Percentiles rank a stretch among this genome's conserved stretches.
Evolutionary conservation across 2,113 vertebrate genomes (phyloP).

Genomic region (Paramormyrops kingsleyae): DNA sequence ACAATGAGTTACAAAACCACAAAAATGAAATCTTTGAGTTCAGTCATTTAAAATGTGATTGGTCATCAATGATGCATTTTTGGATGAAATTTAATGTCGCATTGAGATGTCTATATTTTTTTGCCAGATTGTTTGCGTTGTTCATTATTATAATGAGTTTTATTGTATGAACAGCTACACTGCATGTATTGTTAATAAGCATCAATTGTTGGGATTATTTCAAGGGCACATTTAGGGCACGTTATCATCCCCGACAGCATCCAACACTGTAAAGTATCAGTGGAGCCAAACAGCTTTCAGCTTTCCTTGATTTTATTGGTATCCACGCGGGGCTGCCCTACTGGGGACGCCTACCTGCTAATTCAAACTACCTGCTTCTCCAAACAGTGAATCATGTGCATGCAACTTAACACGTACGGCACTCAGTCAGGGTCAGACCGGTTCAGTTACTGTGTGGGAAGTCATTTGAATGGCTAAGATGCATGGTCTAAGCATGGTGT

Average conservation of each 20-base stretch:
- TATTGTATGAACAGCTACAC: neutral
- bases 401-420: neutral
- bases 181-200: neutral
- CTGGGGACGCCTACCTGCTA: neutral
- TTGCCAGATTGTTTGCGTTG: neutral
- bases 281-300: neutral
- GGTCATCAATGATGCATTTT: neutral
- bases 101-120: neutral
- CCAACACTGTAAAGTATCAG: neutral
- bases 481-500: neutral
- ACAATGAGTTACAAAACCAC: neutral
- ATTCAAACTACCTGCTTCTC: neutral
- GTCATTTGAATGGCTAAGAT: neutral
- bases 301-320: neutral
- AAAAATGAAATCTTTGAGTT: neutral
- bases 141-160: neutral
- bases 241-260: neutral
- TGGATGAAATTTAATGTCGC: neutral
- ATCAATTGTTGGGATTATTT: neutral
- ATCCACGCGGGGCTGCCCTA: neutral
- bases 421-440: neutral
- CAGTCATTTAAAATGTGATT: neutral
- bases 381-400: neutral
- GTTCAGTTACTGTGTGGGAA: neutral
- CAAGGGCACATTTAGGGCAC: neutral